phyloP scores from a whole-genome alignment of 2,888 invertebrate species.

The Conistra vaccinii region DNA sequence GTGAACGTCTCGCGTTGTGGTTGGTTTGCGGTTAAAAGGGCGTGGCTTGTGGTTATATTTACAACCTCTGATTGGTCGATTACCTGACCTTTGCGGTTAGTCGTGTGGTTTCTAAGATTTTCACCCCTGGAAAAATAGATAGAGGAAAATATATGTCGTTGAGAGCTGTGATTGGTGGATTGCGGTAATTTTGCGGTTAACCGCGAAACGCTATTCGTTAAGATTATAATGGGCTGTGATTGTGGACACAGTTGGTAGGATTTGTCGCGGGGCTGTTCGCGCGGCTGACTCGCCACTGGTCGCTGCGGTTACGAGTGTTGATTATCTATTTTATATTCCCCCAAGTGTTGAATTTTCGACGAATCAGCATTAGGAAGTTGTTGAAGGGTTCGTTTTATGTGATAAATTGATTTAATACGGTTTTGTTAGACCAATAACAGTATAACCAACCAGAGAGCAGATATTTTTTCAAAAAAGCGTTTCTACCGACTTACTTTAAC shows the following conservation, averaged over 20 bases:
- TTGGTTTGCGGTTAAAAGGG: conserved; percentile 92
- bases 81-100: conserved; percentile 91
- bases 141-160: conserved; percentile 85
- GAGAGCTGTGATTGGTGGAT: conserved; percentile 84
- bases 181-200: conserved; percentile 88
- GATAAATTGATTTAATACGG: conserved; percentile 25
- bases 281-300: conserved; percentile 65
- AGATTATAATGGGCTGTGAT: conserved; percentile 86
- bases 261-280: conserved; percentile 82
- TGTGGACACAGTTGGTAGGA: conserved; percentile 72
- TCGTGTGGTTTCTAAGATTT: conserved; percentile 92
- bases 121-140: conserved; percentile 89
- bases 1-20: conserved; percentile 89
- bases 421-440: conserved; percentile 15
- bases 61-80: conserved; percentile 91
- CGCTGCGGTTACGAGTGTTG: conserved; percentile 66
- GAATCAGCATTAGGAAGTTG: conserved; percentile 56
- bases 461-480: neutral
- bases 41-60: conserved; percentile 92
- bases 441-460: neutral
- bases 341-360: conserved; percentile 50
- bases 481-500: neutral
- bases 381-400: conserved; percentile 47
- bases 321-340: conserved; percentile 67
- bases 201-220: conserved; percentile 89